A percentile compares a stretch with the other conserved stretches of the same genome.
Evolutionary conservation across 2,113 vertebrate species (phyloP).

Genomic region (Phalacrocorax carbo): DNA sequence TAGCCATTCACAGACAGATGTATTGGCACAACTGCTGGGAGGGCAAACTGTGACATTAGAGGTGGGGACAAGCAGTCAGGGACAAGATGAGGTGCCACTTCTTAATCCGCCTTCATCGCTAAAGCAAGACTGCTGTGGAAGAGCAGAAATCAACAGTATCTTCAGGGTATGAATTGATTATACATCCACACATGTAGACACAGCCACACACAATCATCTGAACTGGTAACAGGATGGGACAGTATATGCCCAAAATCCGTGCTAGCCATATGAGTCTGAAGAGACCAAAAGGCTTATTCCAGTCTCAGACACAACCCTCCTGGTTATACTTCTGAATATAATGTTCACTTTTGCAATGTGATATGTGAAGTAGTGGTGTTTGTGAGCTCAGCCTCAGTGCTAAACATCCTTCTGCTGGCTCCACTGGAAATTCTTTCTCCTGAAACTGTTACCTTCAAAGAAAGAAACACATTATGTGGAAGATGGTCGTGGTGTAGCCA

Average conservation of each 20-base stretch:
- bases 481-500: fast-evolving
- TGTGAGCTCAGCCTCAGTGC: background rate
- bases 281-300: background rate
- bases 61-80: background rate
- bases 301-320: background rate
- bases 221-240: background rate
- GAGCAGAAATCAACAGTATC: background rate
- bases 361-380: background rate
- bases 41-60: background rate
- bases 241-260: background rate
- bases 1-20: background rate
- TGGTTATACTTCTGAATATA: background rate
- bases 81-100: background rate
- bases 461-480: fast-evolving
- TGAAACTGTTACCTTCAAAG: background rate
- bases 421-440: background rate
- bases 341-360: background rate
- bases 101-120: background rate
- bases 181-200: background rate
- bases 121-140: background rate
- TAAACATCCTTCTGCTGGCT: background rate
- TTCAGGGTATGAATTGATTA: background rate
- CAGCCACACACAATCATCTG: background rate
- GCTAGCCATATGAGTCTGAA: fast-evolving
- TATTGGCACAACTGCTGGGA: background rate